Percentiles rank a stretch among this genome's conserved stretches.
These are phyloP conservation scores for Lateolabrax maculatus DNA, from an alignment of 2,797 vertebrate genomes.

Conservation along the genomic window DNA sequence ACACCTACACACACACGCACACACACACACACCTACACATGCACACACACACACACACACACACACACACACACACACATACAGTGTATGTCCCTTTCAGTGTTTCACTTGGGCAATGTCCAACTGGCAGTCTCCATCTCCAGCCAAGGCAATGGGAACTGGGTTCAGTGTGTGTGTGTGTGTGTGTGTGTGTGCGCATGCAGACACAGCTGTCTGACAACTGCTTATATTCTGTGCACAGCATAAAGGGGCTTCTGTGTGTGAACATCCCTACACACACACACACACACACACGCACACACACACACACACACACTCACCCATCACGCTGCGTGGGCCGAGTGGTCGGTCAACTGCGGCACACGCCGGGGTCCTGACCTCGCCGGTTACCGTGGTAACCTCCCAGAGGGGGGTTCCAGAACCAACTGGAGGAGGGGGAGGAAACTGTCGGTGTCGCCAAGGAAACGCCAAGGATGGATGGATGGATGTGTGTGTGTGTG, in stretches of 20 bases:
- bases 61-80: slow-evolving; percentile 8
- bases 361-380: slow-evolving; percentile 51
- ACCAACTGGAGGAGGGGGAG: background rate
- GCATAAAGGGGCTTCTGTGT: slow-evolving; percentile 64
- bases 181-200: slow-evolving; percentile 27
- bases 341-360: slow-evolving; percentile 3
- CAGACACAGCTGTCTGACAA: slow-evolving; percentile 61
- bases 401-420: background rate
- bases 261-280: slow-evolving; percentile 13
- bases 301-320: slow-evolving; percentile 9
- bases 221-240: slow-evolving; percentile 45
- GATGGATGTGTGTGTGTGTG: background rate
- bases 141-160: slow-evolving; percentile 58
- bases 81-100: slow-evolving; percentile 19
- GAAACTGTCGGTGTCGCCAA: background rate
- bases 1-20: slow-evolving; percentile 25
- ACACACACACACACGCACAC: slow-evolving; percentile 24
- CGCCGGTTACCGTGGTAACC: background rate
- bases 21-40: too few relatives aligned
- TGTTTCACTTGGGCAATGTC: slow-evolving; percentile 57
- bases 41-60: slow-evolving; percentile 37
- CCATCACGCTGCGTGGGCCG: slow-evolving; percentile 13
- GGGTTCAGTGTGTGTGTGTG: slow-evolving; percentile 43
- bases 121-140: slow-evolving; percentile 50
- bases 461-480: background rate